Conservation (phyloP, 1,140 invertebrate species). For the Musca vetustissima region DNA sequence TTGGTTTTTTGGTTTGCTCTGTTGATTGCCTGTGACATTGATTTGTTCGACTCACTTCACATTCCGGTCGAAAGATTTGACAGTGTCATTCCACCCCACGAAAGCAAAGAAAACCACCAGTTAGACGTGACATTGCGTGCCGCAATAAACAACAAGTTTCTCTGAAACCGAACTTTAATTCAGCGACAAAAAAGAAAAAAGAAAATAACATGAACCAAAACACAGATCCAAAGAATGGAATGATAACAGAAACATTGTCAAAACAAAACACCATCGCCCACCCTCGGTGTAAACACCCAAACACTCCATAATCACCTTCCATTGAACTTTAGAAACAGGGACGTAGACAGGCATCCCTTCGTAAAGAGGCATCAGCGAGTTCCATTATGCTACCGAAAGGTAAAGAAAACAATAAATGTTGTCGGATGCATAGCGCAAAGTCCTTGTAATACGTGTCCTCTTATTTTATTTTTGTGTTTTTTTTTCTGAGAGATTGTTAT, state of each 20-base stretch:
- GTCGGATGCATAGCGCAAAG: too few species aligned
- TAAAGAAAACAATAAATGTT: slow-evolving; percentile 6
- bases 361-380: background rate
- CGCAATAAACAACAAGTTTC: background rate
- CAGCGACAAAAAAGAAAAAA: background rate
- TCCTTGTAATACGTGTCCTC: too few species aligned
- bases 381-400: background rate
- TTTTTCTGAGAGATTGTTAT: too few species aligned
- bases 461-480: too few species aligned
- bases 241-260: slow-evolving; percentile 50
- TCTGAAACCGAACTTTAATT: background rate
- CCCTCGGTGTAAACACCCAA: slow-evolving; percentile 10
- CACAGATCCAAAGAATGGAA: slow-evolving; percentile 9
- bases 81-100: slow-evolving; percentile 2
- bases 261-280: slow-evolving; percentile 49
- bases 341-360: too few species aligned
- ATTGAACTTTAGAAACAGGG: too few species aligned
- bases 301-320: background rate
- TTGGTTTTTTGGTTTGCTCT: background rate
- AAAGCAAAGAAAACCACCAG: slow-evolving; percentile 3
- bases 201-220: slow-evolving; percentile 13
- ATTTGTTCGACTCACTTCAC: slow-evolving; percentile 15
- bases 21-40: slow-evolving; percentile 21
- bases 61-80: background rate
- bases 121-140: slow-evolving; percentile 9